These are phyloP conservation scores for Oryzias javanicus DNA, from an alignment of 2,113 vertebrate species.

Conservation along the genomic window DNA sequence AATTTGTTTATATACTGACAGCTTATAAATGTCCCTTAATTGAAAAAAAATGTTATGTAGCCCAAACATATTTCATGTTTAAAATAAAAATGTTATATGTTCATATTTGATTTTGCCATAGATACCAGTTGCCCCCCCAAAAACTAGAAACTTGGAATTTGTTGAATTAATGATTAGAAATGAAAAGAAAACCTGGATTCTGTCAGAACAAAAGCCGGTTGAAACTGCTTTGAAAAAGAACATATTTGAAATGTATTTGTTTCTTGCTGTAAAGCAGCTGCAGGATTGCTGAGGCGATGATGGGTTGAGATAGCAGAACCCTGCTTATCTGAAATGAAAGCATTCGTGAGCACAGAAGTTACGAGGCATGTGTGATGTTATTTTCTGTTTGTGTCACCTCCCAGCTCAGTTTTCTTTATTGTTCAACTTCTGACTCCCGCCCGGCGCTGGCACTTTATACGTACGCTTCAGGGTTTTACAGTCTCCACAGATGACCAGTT, in stretches of 20 bases:
- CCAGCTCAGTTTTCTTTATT: conserved; percentile 4
- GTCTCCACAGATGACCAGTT: conserved; percentile 44
- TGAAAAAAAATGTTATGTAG: no score
- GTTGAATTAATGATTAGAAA: no score
- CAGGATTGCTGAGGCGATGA: not conserved
- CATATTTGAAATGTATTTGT: not conserved
- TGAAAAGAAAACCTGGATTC: no score
- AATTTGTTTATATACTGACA: no score
- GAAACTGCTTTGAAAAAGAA: not conserved
- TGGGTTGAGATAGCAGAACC: not conserved
- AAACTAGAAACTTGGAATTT: no score
- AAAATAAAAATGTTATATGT: no score
- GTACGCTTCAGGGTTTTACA: conserved; percentile 29
- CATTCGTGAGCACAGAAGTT: not conserved
- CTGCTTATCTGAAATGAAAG: not conserved
- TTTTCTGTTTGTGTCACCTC: conserved; percentile 2
- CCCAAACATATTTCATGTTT: no score
- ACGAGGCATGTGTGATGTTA: conserved; percentile 2
- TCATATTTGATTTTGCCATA: no score
- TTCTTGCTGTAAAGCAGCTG: no score
- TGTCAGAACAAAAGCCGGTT: not conserved
- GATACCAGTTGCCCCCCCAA: no score
- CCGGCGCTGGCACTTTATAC: conserved; percentile 5
- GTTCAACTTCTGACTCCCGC: conserved; percentile 31
- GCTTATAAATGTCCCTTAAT: no score